These are phyloP conservation scores for Calliopum simillimum DNA, from an alignment of 2,888 invertebrate species.

Conservation along the genomic window DNA sequence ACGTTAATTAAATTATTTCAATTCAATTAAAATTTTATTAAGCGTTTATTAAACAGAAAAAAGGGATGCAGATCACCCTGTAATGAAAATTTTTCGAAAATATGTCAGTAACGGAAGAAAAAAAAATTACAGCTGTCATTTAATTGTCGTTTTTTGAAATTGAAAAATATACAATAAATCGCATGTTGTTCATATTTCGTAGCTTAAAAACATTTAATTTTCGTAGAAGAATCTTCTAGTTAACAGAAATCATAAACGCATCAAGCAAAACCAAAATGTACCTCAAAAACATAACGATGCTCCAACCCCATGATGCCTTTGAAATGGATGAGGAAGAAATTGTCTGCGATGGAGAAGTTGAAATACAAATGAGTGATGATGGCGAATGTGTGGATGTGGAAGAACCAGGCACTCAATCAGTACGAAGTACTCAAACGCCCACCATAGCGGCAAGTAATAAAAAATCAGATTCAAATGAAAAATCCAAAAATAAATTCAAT, in stretches of 20 bases:
- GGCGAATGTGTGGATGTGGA: slow-evolving; percentile 32
- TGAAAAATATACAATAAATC: too few species aligned
- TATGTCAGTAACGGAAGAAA: too few species aligned
- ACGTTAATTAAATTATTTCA: too few species aligned
- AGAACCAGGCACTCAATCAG: slow-evolving; percentile 3
- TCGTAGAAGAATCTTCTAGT: not conserved
- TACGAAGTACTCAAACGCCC: slow-evolving; percentile 21
- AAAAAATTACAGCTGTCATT: too few species aligned
- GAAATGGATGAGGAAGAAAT: slow-evolving; percentile 33
- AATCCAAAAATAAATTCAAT: slow-evolving; percentile 40
- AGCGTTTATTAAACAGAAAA: too few species aligned
- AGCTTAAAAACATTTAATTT: slow-evolving; percentile 1
- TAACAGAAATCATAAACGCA: slow-evolving; percentile 10
- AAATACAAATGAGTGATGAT: slow-evolving; percentile 28
- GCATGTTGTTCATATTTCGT: not conserved
- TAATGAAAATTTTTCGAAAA: too few species aligned
- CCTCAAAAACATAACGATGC: not conserved
- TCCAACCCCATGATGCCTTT: too few species aligned
- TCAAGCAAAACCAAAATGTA: too few species aligned
- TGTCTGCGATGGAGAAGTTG: slow-evolving; percentile 39
- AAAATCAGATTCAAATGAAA: slow-evolving; percentile 47
- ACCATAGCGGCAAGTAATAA: slow-evolving; percentile 46
- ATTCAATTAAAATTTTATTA: too few species aligned
- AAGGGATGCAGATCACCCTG: too few species aligned
- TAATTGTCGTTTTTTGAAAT: too few species aligned